phyloP scores from a whole-genome alignment of 2,888 invertebrate species.

The Ophraella communa region DNA sequence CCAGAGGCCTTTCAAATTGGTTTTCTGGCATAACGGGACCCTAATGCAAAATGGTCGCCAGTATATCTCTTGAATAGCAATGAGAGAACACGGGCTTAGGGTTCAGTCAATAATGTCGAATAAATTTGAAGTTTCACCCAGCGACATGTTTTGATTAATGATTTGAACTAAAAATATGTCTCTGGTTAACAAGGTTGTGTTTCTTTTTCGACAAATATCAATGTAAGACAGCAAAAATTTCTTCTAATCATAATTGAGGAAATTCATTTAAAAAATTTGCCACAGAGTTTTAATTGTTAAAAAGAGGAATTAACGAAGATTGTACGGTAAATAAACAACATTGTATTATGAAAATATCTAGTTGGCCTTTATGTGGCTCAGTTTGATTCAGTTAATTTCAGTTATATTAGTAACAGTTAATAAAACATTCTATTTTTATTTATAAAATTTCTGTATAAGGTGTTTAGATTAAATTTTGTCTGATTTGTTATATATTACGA shows the following conservation, averaged over 20 bases:
- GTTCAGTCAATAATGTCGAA: constrained; percentile 31
- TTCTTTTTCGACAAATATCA: not conserved
- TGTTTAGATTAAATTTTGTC: no score
- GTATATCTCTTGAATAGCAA: constrained; percentile 29
- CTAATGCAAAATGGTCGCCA: constrained; percentile 31
- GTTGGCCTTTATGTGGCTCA: no score
- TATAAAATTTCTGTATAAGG: no score
- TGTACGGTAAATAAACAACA: no score
- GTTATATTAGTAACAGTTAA: no score
- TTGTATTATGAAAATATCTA: no score
- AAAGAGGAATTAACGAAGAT: no score
- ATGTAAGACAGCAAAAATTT: not conserved
- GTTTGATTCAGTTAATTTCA: no score
- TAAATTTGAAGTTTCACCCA: constrained; percentile 16
- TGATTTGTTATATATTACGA: no score
- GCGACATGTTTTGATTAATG: constrained; percentile 24
- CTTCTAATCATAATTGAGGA: not conserved
- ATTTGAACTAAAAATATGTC: constrained; percentile 4
- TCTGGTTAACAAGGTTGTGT: not conserved
- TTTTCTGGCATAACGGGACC: constrained; percentile 35
- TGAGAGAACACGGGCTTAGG: constrained; percentile 11
- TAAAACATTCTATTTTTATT: no score
- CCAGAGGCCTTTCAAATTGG: constrained; percentile 36
- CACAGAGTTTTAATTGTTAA: no score
- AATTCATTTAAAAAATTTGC: no score